These are phyloP conservation scores for Phyllotreta striolata DNA, from an alignment of 2,888 invertebrate genomes.

Conservation along the genomic window DNA sequence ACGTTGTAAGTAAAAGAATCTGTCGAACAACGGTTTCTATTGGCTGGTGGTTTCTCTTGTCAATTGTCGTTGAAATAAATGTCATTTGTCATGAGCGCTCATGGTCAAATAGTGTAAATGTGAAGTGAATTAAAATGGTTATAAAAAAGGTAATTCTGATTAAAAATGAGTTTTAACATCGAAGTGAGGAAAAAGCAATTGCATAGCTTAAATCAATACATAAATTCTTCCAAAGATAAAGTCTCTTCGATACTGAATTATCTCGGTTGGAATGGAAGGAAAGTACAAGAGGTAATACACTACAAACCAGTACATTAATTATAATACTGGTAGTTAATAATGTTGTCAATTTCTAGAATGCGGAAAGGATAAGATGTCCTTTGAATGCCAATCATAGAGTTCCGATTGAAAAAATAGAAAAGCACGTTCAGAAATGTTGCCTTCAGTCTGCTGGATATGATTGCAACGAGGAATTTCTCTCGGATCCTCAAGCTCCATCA, in stretches of 20 bases:
- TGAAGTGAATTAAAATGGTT: constrained; percentile 8
- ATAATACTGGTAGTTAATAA: constrained; percentile 17
- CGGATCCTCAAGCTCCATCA: constrained; percentile 56
- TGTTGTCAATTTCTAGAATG: constrained; percentile 49
- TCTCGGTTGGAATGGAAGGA: constrained; percentile 55
- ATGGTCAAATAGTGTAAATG: background rate
- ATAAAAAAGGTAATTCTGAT: constrained; percentile 7
- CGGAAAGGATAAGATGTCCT: constrained; percentile 60
- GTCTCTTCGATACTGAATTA: constrained; percentile 54
- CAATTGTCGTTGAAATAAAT: background rate
- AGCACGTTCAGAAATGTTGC: constrained; percentile 62
- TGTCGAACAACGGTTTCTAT: no score
- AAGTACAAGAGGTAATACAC: constrained; percentile 52
- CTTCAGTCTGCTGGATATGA: constrained; percentile 63
- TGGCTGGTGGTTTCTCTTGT: no score
- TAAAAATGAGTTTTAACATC: constrained; percentile 58
- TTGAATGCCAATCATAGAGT: constrained; percentile 62
- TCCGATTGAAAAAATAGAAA: constrained; percentile 56
- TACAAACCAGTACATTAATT: constrained; percentile 13
- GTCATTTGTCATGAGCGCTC: constrained; percentile 6
- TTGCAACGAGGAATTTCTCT: constrained; percentile 60
- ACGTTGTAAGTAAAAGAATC: no score
- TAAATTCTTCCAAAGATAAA: constrained; percentile 56
- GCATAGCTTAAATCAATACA: constrained; percentile 58
- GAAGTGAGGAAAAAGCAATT: constrained; percentile 59